Conservation (phyloP, 2,113 vertebrate genomes). For the Microtus oregoni region DNA sequence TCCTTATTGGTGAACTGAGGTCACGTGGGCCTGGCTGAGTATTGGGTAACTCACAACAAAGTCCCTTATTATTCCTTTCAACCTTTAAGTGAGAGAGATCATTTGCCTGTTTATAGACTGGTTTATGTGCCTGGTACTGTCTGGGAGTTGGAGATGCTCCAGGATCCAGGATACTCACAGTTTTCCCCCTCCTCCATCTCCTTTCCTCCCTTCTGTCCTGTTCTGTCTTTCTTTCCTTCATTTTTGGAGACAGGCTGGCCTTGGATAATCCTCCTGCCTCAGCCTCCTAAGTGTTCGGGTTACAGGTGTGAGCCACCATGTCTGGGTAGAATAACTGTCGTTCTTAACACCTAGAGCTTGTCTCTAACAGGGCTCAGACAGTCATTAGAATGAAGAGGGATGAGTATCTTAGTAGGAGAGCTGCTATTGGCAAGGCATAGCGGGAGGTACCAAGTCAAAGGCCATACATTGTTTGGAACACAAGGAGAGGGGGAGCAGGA, state of each 20-base stretch:
- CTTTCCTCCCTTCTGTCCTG: background rate
- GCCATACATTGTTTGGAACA: fast-evolving
- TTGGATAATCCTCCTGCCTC: background rate
- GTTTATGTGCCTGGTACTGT: background rate
- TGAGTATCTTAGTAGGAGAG: background rate
- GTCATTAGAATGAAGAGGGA: background rate
- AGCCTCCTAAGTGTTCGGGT: background rate
- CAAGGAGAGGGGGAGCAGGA: background rate
- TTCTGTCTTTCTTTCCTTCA: background rate
- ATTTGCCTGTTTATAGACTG: background rate
- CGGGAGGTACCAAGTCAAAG: background rate
- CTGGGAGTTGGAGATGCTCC: background rate
- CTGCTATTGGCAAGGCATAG: background rate
- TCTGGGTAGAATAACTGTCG: background rate
- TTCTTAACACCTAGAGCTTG: background rate
- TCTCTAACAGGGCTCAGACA: background rate
- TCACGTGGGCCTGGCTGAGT: background rate
- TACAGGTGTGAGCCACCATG: background rate
- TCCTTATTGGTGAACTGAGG: background rate
- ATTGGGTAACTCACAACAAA: background rate
- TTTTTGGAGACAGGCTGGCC: background rate
- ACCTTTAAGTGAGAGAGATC: background rate
- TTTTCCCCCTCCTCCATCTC: background rate
- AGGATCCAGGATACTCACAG: background rate
- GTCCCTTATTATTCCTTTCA: background rate